Base-by-base conservation (phyloP, 2,797 vertebrate species). In the Lates japonicus region DNA sequence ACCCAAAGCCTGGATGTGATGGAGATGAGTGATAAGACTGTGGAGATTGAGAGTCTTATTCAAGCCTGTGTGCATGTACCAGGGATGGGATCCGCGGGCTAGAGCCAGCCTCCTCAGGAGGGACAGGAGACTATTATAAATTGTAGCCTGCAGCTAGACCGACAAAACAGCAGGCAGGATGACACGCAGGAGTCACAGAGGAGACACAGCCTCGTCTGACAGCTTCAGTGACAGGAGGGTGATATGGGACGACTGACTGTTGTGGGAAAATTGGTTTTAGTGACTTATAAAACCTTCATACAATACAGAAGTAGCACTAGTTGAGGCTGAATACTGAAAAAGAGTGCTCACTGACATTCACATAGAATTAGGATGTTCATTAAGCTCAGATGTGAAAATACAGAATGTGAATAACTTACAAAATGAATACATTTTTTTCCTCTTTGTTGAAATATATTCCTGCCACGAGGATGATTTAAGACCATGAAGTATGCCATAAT, bases 11-110 rank as follows among this genome's bases (percentile, higher is more conserved):
- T 17, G 31, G 54, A 81, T 74, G 71, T 73, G 83, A 88, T 78
- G 35, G 46, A 85, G 55, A 84, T 72, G 75, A 80, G 63, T 61
- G 83, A 91, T 86, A 80, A 83, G 41, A 65, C 37, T 42, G 52
- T 37, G 51, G 35, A 82, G 82, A 89, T 78, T 78, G 68, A 52
- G 65, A 74, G 31, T 66, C 37, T 67, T 57, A 33, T 70, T 79
- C 12, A 46, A 65, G 55, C 25, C 68, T 55, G 59, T 71, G 67
- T 70, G 71, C 55, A 46, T 79, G 72, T 60, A 54, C 52, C 52
- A 80, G 64, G 19, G 63, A 74, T 49, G 20, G 19, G 51, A 84
- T 44, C 75, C 20, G 39, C 54, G 58, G 73, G 81, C 61, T 71
- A 76, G 22, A 16, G 71, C 20, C 60, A 76, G 60, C 22, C 49